Base-by-base conservation (phyloP, 2,113 vertebrate species). In the Mohoua ochrocephala region DNA sequence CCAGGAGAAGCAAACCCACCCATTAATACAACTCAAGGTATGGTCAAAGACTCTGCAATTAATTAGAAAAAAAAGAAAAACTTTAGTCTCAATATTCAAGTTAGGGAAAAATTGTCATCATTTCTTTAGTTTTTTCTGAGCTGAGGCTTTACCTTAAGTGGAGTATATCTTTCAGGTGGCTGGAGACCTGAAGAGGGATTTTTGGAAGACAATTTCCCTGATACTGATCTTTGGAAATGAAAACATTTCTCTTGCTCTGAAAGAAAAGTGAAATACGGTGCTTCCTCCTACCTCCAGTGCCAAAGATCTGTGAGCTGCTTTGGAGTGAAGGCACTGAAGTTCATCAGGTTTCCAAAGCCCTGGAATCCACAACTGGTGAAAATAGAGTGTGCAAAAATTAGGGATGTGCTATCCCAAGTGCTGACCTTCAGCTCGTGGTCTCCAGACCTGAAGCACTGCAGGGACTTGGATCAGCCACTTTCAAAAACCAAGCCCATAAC, bases 211-310 rank as follows among this genome's bases (percentile, higher is more conserved):
- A 82, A 13, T 30, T 60, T 76, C 61, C 13, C 23, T 60, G 89
- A 91, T 96, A 93, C 10, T 12, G 45, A 95, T 94, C 94, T 97
- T 83, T 93, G 89, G 91, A 97, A 82, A 65, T 7, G 15, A 56
- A 82, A 92, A 73, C 33, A 30, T 52, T 52, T 79, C 24, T 84
- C 61, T 56, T 68, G 37, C 74, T 82, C 18, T 31, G 67, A 57
- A 95, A 85, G 14, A 87, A 20, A 71, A 82, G 26, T 41, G 53
- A 87, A 89, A 82, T n/a, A 89, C 0, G 0, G 61, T 76, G 53
- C 65, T 84, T 87, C 84, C 64, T 92, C 44, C 39, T 70, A 14
- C 22, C 50, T 23, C 8, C 1, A 59, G 21, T 11, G 70, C 94
- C 91, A 96, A 79, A 87, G 84, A 69, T 41, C 30, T 42, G 65